These are phyloP conservation scores for Herminia tarsipennalis DNA, from an alignment of 2,888 invertebrate genomes.

Conservation along the genomic window DNA sequence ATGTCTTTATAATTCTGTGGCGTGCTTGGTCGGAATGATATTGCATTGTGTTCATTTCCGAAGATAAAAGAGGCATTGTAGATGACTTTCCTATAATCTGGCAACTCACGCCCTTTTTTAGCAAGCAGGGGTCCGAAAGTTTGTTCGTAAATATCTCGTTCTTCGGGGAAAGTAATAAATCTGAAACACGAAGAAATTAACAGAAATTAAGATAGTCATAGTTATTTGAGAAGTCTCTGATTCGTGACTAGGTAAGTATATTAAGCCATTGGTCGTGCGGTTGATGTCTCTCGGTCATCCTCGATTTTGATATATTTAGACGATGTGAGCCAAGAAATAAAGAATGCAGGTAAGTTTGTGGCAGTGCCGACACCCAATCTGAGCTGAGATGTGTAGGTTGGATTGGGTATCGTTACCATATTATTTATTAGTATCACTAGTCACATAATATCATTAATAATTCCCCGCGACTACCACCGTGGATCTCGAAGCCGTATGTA, in stretches of 20 bases:
- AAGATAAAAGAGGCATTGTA: constrained; percentile 62
- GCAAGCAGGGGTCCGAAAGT: constrained; percentile 44
- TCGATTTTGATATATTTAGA: too few relatives aligned
- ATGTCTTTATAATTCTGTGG: constrained; percentile 60
- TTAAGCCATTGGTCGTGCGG: too few relatives aligned
- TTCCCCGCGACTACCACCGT: too few relatives aligned
- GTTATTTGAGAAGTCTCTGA: background rate
- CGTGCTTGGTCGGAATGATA: constrained; percentile 47
- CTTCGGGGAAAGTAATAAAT: constrained; percentile 22
- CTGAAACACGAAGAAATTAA: constrained; percentile 15
- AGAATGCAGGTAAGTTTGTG: too few relatives aligned
- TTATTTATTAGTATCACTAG: too few relatives aligned
- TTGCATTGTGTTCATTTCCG: constrained; percentile 58
- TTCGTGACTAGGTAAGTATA: background rate
- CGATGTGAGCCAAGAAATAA: too few relatives aligned
- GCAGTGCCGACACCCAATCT: too few relatives aligned
- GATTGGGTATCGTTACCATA: too few relatives aligned
- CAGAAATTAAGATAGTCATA: background rate
- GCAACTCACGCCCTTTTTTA: constrained; percentile 45
- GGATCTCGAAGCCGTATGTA: too few relatives aligned
- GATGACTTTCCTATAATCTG: constrained; percentile 46
- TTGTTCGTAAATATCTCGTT: constrained; percentile 40
- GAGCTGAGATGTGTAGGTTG: too few relatives aligned
- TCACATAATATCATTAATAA: too few relatives aligned
- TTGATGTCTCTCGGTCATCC: too few relatives aligned